Percentiles rank a stretch among this genome's conserved stretches.
phyloP scores from a whole-genome alignment of 2,113 vertebrate genomes.

The Coptodon rendalli region DNA sequence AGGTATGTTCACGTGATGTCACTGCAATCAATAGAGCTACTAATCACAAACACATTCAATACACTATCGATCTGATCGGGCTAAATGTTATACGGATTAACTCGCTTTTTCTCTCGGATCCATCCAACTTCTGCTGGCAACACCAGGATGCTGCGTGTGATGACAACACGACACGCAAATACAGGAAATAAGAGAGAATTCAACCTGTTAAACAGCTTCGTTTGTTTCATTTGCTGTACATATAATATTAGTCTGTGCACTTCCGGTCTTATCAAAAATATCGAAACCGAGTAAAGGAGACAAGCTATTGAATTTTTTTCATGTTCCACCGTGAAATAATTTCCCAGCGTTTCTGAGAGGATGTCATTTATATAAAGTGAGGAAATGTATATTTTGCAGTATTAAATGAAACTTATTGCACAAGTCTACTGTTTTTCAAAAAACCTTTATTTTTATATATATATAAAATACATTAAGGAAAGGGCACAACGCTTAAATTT shows the following conservation, averaged over 20 bases:
- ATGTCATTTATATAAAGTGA: not conserved
- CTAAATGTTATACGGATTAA: conserved; percentile 43
- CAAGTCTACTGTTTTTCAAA: not conserved
- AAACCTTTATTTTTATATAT: not conserved
- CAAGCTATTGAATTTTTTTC: not conserved
- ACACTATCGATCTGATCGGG: conserved; percentile 47
- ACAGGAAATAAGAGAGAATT: not conserved
- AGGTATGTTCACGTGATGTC: conserved; percentile 54
- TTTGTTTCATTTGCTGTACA: not conserved
- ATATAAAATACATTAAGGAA: not conserved
- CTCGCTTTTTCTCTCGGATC: not conserved
- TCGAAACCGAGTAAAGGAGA: not conserved
- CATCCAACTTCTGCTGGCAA: not conserved
- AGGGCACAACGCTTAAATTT: not conserved
- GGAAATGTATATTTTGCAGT: not conserved
- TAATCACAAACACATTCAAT: conserved; percentile 64
- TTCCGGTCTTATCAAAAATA: not conserved
- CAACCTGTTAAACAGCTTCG: not conserved
- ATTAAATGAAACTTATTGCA: not conserved
- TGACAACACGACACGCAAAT: not conserved
- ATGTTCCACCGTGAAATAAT: not conserved
- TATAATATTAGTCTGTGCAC: not conserved
- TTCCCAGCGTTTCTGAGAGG: not conserved
- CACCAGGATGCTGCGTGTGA: not conserved
- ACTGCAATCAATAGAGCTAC: conserved; percentile 54